Evolutionary conservation across 1,140 invertebrate species (phyloP), one percentile per base, ranked within the genome.

Genomic region (Paraescarpia echinospica): DNA sequence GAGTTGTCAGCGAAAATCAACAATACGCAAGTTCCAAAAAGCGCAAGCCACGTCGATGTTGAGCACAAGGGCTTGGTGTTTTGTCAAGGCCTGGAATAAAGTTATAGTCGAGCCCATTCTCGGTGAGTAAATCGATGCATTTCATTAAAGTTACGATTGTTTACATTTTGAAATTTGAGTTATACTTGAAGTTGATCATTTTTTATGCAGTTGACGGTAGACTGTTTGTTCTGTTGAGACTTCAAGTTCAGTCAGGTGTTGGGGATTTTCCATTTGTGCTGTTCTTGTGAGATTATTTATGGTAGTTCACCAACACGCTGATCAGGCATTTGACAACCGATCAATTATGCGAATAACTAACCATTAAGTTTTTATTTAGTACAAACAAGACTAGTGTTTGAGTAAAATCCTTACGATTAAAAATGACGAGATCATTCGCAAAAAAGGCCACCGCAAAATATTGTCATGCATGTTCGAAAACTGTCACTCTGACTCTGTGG

Each of bases 81-180:
- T 77, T 77, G 59, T 77, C 59, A 77, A 77, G 59, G 59, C 59
- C 59, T 77, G 59, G 59, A 77, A 77, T 77, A 77, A 77, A 77
- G 59, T 77, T 77, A 77, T 77, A 77, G 59, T 77, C 59, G 59
- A 77, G 59, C 59, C 22, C 59, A 77, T 77, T 77, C 2, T 77
- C 2, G 59, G 59, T 77, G 59, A 77, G 59, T 77, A 77, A 31
- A 77, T 77, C 59, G 59, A 77, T 31, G 59, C 18, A 18, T 6
- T 27, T 77, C 59, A 27, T 18, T 27, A 77, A 77, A 6, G 59
- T 77, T 22, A 18, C 9, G 9, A 77, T 77, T 77, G 59, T 77
- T 77, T 77, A 77, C 59, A 31, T 77, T 77, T 77, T 31, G 0
- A 77, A 2, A 18, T 77, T 77, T 77, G 18, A 0, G 48, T 51